A percentile compares a stretch with the other conserved stretches of the same genome.
Evolutionary conservation across 2,888 invertebrate genomes (phyloP).

Genomic region (Steinernema hermaphroditum): DNA sequence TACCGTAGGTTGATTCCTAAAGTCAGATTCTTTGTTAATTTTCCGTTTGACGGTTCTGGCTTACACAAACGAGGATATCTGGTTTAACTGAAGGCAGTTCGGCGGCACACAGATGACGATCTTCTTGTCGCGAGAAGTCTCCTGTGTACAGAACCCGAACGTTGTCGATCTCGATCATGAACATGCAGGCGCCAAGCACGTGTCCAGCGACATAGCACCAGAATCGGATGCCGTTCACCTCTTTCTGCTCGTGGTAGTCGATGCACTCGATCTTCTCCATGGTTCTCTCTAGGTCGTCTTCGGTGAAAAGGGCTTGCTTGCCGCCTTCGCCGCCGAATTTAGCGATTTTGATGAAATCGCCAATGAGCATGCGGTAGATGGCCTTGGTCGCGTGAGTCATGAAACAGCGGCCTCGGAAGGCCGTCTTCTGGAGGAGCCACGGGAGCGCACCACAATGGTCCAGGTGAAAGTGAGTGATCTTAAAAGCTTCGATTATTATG

Average conservation of each 20-base stretch:
- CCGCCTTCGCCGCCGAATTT: slow-evolving; percentile 5
- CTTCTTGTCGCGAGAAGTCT: slow-evolving; percentile 97
- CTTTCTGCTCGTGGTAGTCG: slow-evolving; percentile 82
- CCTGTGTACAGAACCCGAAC: slow-evolving; percentile 83
- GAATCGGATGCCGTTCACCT: slow-evolving; percentile 88
- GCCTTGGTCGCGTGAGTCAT: slow-evolving; percentile 99
- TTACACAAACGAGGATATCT: slow-evolving; percentile 77
- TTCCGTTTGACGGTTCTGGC: too few species aligned
- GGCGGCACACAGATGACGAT: slow-evolving; percentile 97
- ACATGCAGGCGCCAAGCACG: slow-evolving; percentile 98
- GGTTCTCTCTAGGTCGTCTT: slow-evolving; percentile 91
- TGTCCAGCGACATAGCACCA: slow-evolving; percentile 99
- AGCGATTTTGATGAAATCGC: slow-evolving; percentile 94
- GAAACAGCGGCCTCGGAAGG: slow-evolving; percentile 85
- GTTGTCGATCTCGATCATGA: slow-evolving; percentile 99
- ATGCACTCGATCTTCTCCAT: slow-evolving; percentile 96
- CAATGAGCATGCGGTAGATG: slow-evolving; percentile 94
- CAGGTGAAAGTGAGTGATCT: slow-evolving; percentile 77
- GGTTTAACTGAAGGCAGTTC: slow-evolving; percentile 94
- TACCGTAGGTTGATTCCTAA: slow-evolving; percentile 96
- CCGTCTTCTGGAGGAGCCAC: slow-evolving; percentile 95
- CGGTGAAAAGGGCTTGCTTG: slow-evolving; percentile 83
- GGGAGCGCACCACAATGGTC: slow-evolving; percentile 97
- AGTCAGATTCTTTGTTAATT: slow-evolving; percentile 38
- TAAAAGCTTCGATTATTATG: too few species aligned